Conservation (phyloP, 92 coral and sea anemone species). For the Heteractis magnifica region DNA sequence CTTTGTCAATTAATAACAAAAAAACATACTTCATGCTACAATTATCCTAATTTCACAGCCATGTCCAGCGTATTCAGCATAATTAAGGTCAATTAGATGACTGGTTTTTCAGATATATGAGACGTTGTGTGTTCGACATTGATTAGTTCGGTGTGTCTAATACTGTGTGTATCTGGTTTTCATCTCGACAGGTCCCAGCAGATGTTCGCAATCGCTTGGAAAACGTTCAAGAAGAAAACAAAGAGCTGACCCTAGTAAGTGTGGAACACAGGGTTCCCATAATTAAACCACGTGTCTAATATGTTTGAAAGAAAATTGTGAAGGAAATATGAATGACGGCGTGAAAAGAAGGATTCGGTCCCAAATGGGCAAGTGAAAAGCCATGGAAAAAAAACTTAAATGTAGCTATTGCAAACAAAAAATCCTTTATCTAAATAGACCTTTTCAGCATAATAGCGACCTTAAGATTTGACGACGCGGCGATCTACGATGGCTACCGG, state of each 20-base stretch:
- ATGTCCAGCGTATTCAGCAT: neutral
- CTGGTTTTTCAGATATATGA: neutral
- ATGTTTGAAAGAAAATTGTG: no score
- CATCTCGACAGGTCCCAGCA: constrained; percentile 71
- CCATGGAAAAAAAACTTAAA: no score
- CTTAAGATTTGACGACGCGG: no score
- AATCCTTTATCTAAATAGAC: no score
- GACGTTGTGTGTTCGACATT: neutral
- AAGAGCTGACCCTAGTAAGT: constrained; percentile 88
- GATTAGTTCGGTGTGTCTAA: neutral
- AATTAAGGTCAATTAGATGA: neutral
- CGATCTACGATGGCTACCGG: no score
- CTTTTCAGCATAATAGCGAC: no score
- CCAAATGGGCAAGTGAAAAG: no score
- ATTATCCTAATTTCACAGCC: neutral
- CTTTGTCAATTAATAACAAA: neutral
- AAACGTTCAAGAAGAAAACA: constrained; percentile 85
- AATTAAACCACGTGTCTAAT: neutral
- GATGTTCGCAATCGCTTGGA: constrained; percentile 88
- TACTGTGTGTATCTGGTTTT: neutral
- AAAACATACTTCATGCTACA: neutral
- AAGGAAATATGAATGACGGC: no score
- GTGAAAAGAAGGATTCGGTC: no score
- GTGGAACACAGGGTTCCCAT: constrained; percentile 21
- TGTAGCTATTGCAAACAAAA: no score